phyloP scores from a whole-genome alignment of 92 coral and sea anemone genomes.

The Umimayanthus kanabou region DNA sequence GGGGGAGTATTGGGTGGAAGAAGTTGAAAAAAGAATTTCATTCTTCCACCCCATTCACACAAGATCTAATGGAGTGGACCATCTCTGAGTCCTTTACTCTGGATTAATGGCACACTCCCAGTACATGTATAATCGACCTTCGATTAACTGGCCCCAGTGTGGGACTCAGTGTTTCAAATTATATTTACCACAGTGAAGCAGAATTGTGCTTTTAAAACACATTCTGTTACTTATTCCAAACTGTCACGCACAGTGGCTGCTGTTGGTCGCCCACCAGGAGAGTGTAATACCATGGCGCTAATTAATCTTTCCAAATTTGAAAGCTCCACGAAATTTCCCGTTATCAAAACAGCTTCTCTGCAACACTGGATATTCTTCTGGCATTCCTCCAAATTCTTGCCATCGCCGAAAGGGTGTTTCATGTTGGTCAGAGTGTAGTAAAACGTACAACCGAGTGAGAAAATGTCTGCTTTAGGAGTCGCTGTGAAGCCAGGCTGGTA shows the following conservation, averaged over 20 bases:
- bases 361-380: constrained; percentile 25
- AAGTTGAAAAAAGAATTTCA: no score
- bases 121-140: no score
- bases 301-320: background rate
- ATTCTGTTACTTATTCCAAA: no score
- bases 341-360: background rate
- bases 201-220: no score
- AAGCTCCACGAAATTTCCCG: constrained; percentile 11
- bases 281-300: constrained; percentile 4
- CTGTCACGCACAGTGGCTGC: background rate
- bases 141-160: no score
- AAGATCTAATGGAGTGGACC: background rate
- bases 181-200: no score
- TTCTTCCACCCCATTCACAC: no score
- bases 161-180: no score
- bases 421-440: constrained; percentile 34
- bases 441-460: constrained; percentile 35
- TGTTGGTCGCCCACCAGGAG: constrained; percentile 14
- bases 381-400: background rate
- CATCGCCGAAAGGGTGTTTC: constrained; percentile 39
- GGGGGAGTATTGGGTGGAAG: no score
- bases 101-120: no score
- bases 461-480: constrained; percentile 20
- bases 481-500: background rate
- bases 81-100: no score